Percentiles rank a stretch among this genome's conserved stretches.
Evolutionary conservation across 2,888 invertebrate species (phyloP).

Genomic region (Lasius fuliginosus): DNA sequence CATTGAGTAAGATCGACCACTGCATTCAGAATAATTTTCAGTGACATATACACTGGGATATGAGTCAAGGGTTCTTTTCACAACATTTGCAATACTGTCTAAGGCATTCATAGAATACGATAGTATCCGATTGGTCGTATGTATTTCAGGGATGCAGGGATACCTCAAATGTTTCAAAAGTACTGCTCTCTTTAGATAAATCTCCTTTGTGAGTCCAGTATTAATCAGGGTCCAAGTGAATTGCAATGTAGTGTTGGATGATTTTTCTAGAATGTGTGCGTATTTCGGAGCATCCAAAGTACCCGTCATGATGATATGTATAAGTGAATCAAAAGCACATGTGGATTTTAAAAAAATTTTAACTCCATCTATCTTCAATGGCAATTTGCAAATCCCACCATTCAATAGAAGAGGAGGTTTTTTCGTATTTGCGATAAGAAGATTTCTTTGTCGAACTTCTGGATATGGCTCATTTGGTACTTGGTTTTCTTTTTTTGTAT

Average conservation of each 20-base stretch:
- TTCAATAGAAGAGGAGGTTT: too few species aligned
- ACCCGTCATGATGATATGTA: too few species aligned
- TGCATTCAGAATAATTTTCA: constrained; percentile 6
- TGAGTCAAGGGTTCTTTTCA: not conserved
- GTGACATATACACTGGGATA: constrained; percentile 2
- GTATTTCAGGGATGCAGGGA: not conserved
- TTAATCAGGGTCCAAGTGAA: constrained; percentile 1
- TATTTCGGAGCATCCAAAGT: too few species aligned
- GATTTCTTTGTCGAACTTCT: too few species aligned
- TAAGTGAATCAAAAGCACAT: too few species aligned
- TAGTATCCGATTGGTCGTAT: not conserved
- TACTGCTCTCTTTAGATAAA: constrained; percentile 7
- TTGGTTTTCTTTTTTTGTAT: too few species aligned
- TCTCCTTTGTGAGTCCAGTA: not conserved
- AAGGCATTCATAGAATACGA: not conserved
- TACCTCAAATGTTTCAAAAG: constrained; percentile 4
- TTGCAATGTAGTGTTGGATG: not conserved
- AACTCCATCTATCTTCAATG: too few species aligned
- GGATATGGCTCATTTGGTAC: too few species aligned
- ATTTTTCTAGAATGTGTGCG: not conserved
- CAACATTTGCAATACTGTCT: not conserved
- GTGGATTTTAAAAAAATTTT: too few species aligned
- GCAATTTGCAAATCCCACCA: too few species aligned
- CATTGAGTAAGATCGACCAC: not conserved
- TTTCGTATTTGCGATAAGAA: too few species aligned